A percentile compares a stretch with the other conserved stretches of the same genome.
Evolutionary conservation across 92 coral and sea anemone genomes (phyloP).

Genomic region (Actinostola sp.): DNA sequence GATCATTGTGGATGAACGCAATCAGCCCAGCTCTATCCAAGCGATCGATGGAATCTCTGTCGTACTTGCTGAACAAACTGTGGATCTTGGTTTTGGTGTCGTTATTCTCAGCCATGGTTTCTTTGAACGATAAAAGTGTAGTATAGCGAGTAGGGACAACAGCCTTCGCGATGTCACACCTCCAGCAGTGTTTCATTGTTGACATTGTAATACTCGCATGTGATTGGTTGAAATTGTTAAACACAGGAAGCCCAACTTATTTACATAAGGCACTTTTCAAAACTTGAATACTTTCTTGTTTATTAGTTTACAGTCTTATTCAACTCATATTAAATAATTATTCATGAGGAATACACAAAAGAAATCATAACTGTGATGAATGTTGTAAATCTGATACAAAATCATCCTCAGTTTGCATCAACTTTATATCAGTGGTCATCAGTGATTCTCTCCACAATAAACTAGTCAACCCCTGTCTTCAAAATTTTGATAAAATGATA

Average conservation of each 20-base stretch:
- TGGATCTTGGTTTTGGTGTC: constrained; percentile 69
- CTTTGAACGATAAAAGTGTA: too few relatives aligned
- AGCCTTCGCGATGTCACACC: constrained; percentile 6
- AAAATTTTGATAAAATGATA: too few relatives aligned
- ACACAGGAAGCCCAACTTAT: constrained; percentile 11
- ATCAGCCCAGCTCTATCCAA: constrained; percentile 61
- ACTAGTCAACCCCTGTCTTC: too few relatives aligned
- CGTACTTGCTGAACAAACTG: constrained; percentile 83
- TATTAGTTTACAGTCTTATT: too few relatives aligned
- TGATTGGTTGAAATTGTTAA: constrained; percentile 7
- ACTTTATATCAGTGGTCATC: too few relatives aligned
- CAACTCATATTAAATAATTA: too few relatives aligned
- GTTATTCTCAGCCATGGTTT: constrained; percentile 41
- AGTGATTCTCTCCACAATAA: too few relatives aligned
- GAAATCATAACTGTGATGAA: too few relatives aligned
- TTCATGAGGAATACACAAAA: too few relatives aligned
- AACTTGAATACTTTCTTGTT: too few relatives aligned
- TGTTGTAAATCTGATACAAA: too few relatives aligned
- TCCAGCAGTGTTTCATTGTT: background rate
- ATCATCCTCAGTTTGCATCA: too few relatives aligned
- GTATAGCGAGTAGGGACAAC: background rate
- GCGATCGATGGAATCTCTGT: constrained; percentile 62
- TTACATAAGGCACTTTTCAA: background rate
- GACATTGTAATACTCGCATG: constrained; percentile 9
- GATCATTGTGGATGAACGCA: constrained; percentile 31